Evolutionary conservation across 1,140 invertebrate genomes (phyloP).

Genomic region (Nylanderia fulva): DNA sequence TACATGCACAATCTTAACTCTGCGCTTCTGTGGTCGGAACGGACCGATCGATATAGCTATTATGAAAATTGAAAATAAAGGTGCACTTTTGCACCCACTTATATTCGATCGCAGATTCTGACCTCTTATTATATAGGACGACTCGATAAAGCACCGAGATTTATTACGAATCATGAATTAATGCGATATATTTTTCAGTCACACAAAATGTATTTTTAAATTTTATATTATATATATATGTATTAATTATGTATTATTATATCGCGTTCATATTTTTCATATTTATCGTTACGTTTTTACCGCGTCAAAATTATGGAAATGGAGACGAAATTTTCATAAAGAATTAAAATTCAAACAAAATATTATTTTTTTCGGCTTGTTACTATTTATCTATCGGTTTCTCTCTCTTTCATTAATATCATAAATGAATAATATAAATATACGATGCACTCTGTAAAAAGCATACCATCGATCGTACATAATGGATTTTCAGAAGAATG

Average conservation of each 20-base stretch:
- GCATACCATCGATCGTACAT: neutral
- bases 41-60: conserved; percentile 68
- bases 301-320: no score
- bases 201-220: no score
- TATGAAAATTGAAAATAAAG: conserved; percentile 76
- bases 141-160: neutral
- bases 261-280: no score
- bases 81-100: conserved; percentile 60
- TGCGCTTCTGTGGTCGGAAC: conserved; percentile 35
- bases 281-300: no score
- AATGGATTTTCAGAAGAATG: neutral
- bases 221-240: no score
- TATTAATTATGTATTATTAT: no score
- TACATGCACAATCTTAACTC: neutral
- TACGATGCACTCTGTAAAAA: neutral
- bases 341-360: conserved; percentile 14
- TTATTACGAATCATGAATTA: neutral
- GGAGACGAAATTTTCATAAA: neutral
- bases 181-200: neutral
- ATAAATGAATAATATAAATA: neutral
- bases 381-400: no score
- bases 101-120: conserved; percentile 24
- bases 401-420: neutral
- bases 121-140: neutral
- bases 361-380: neutral